Conservation (phyloP, 2,888 invertebrate species). For the Ariolimax columbianus region DNA sequence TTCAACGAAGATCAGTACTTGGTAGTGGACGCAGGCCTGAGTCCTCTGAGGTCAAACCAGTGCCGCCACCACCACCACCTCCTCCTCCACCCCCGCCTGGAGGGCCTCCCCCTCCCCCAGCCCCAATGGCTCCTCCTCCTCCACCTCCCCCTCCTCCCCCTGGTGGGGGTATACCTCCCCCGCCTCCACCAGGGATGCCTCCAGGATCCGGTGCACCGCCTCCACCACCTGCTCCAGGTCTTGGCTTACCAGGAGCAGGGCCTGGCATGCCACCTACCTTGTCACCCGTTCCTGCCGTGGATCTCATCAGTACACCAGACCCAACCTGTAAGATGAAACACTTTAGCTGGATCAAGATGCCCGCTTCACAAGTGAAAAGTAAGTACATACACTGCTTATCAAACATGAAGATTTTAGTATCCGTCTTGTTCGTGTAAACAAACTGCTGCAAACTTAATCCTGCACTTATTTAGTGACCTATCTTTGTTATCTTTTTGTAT, state of each 20-base stretch:
- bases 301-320: constrained; percentile 86
- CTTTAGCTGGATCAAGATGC: constrained; percentile 98
- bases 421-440: too few species aligned
- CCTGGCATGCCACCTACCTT: constrained; percentile 52
- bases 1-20: constrained; percentile 46
- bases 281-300: constrained; percentile 44
- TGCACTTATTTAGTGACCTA: too few species aligned
- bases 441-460: too few species aligned
- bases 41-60: not conserved
- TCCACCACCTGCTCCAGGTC: constrained; percentile 47
- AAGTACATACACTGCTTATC: too few species aligned
- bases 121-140: constrained; percentile 50
- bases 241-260: constrained; percentile 55
- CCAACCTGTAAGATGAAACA: constrained; percentile 98
- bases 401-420: too few species aligned
- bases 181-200: constrained; percentile 56
- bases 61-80: constrained; percentile 51
- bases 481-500: too few species aligned
- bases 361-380: constrained; percentile 78
- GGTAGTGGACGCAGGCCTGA: constrained; percentile 3
- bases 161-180: constrained; percentile 52
- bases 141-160: constrained; percentile 53
- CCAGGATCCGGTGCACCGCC: constrained; percentile 45
- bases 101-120: constrained; percentile 52
- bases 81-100: constrained; percentile 51